Base-by-base conservation (phyloP, 2,113 vertebrate species). In the Glaucomys volans region DNA sequence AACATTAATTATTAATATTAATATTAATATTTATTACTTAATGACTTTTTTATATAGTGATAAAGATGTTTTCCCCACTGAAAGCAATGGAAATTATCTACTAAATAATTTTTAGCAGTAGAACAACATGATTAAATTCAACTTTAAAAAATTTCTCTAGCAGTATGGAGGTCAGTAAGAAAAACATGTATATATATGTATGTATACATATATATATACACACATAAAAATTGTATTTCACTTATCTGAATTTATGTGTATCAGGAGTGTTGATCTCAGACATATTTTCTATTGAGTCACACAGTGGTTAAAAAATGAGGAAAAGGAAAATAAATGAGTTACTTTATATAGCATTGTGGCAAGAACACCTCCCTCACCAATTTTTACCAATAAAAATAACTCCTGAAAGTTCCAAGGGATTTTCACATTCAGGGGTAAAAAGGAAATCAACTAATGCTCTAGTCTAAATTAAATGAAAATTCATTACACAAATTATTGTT, bases 331-430 rank as follows among this genome's bases (percentile, higher is more conserved):
- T 90, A 96, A 86, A 26, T 35, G 95, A 64, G 62, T 94, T 90
- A 66, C 79, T 97, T 92, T 95, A 97, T 97, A 95, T 97, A 97
- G 90, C 0, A 1, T 64, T 95, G 89, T 97, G 94, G 92, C 84
- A 98, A 97, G 98, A 98, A 96, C 76, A 97, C 47, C 59, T 84
- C 0, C 95, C 89, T 91, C 47, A 87, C 40, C 47, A 88, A 90
- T 95, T 95, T 97, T 98, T 97, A 97, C 97, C 98, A 98, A 98
- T 96, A 98, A 97, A 98, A 97, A 77, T 96, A 96, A 72, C 94
- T 97, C 76, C 9, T 97, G 96, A 93, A 97, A 97, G 79, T 96
- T 95, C 50, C 72, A 86, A 96, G 95, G 82, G 96, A 97, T 98
- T 98, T 98, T 98, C 97, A 97, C 79, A 91, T 97, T 97, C 86